Base-by-base conservation (phyloP, 2,888 invertebrate genomes). In the Cenopis cana region DNA sequence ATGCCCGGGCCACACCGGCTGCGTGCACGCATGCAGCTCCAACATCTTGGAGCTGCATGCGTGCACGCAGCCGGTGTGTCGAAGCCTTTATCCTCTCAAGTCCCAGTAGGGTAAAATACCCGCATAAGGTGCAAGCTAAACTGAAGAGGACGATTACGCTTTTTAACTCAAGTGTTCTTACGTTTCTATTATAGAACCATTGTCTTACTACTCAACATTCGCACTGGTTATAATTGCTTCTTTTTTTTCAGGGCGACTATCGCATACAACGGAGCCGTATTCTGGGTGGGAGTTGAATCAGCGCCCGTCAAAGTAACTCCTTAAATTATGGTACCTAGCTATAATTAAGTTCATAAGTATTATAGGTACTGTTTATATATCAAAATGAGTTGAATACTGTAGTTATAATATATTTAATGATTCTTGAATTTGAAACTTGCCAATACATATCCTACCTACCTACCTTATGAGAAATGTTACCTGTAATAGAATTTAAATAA, bases 281-380 rank as follows among this genome's bases (percentile, higher is more conserved):
- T 95, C 90, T 97, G 96, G 96, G 95, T 95, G 4, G 94, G 94
- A 57, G 94, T 95, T 64, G 94, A 95, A 81, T 95, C 95, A 41
- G 95, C 94, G 67, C 94, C 94, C 56, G 89, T 96, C 69, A 94
- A 93, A 85, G 94, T 96, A n/a, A 80, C 76, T 52, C 75, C 81
- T 69, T 83, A 79, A 78, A 61, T 72, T 46, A 29, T 46, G 41
- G 24, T 41, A 38, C 18, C 55, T 20, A 59, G 24, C 46, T 46
- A 50, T 72, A 65, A 68, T 71, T 41, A 65, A 41, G 24, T 64
- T 50, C 24, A 46, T 38, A 50, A 67, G 57, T 67, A 57, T 18
- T 59, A 60, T 46, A 18, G 5, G 24, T 59, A n/a, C n/a, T n/a
- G n/a, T 41, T 20, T n/a, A 46, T 24, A n/a, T 11, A n/a, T 6